These are phyloP conservation scores for Cephus runcator DNA, from an alignment of 2,888 invertebrate species.

Conservation along the genomic window DNA sequence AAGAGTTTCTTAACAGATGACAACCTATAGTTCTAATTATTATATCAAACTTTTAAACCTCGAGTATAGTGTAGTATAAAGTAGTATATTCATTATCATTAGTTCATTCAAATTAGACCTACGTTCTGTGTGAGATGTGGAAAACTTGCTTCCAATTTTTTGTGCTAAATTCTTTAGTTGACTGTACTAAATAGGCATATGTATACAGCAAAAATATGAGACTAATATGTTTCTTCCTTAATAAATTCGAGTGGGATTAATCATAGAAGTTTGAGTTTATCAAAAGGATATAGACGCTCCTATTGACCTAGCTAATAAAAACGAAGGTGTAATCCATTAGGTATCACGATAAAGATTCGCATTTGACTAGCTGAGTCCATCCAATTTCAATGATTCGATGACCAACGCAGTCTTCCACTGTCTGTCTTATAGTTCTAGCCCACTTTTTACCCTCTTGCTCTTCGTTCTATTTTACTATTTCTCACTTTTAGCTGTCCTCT, in stretches of 20 bases:
- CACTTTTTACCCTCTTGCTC: not conserved
- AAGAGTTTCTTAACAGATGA: not conserved
- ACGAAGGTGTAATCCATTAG: not conserved
- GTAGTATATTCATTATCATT: too few relatives aligned
- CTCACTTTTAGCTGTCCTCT: not conserved
- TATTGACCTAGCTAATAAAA: not conserved
- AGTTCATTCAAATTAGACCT: too few relatives aligned
- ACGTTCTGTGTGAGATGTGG: too few relatives aligned
- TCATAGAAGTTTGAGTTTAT: not conserved
- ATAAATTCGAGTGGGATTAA: not conserved
- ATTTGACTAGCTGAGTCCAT: not conserved
- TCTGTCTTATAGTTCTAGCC: not conserved
- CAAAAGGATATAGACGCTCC: not conserved
- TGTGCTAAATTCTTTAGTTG: too few relatives aligned
- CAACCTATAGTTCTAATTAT: not conserved
- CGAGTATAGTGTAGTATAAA: too few relatives aligned
- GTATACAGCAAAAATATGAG: not conserved
- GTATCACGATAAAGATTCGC: not conserved
- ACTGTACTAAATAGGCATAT: not conserved
- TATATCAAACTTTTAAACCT: not conserved
- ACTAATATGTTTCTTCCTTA: not conserved
- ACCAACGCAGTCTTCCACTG: not conserved
- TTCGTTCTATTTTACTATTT: conserved; percentile 2
- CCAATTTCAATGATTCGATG: not conserved
- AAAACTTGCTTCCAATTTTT: too few relatives aligned